These are phyloP conservation scores for Trichonephila inaurata DNA, from an alignment of 1,140 invertebrate species.

Conservation along the genomic window DNA sequence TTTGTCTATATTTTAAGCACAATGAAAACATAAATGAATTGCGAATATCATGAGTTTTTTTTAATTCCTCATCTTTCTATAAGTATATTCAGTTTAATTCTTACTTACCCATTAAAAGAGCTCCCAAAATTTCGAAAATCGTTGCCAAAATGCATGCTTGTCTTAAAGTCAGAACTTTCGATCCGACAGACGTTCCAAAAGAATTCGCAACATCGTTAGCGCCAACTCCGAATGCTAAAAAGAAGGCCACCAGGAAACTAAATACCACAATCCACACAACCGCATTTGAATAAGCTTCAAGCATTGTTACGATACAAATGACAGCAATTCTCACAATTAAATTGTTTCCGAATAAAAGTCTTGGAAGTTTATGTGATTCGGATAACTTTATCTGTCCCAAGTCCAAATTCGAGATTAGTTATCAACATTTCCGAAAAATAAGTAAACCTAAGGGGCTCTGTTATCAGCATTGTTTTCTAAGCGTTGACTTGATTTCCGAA, in stretches of 20 bases:
- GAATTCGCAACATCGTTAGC: constrained; percentile 99
- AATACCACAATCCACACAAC: constrained; percentile 81
- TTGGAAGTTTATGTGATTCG: not conserved
- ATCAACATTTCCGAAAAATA: not conserved
- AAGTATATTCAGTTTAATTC: not conserved
- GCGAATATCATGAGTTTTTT: too few species aligned
- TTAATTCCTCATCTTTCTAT: too few species aligned
- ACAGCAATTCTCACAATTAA: not conserved
- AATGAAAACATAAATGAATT: too few species aligned
- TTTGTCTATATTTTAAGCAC: too few species aligned
- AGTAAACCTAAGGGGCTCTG: not conserved
- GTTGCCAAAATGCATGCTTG: constrained; percentile 97
- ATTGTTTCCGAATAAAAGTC: not conserved
- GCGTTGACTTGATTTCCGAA: not conserved
- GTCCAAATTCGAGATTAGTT: constrained; percentile 19
- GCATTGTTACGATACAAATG: constrained; percentile 15
- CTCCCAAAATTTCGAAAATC: constrained; percentile 95
- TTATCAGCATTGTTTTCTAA: constrained; percentile 31
- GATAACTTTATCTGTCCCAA: not conserved
- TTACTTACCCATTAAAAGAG: constrained; percentile 90
- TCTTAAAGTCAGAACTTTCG: constrained; percentile 94
- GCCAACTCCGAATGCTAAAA: constrained; percentile 86
- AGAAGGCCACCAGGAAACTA: constrained; percentile 85
- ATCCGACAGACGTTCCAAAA: constrained; percentile 98
- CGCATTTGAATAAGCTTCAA: constrained; percentile 60